Evolutionary conservation across 2,888 invertebrate species (phyloP).

Genomic region (Schizaphis graminum): DNA sequence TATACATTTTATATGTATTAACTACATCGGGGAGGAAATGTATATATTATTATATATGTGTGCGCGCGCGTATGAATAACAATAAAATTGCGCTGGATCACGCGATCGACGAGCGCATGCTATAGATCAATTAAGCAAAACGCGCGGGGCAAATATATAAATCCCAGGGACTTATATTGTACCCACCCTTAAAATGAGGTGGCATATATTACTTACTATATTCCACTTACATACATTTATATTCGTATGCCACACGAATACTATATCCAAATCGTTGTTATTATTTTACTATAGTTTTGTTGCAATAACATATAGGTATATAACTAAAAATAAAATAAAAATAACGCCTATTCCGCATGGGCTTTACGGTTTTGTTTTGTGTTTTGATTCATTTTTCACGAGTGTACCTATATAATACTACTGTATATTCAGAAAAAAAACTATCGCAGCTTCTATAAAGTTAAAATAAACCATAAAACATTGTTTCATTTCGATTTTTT

Average conservation of each 20-base stretch:
- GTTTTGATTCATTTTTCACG: background rate
- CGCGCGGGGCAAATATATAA: constrained; percentile 36
- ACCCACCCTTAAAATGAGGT: constrained; percentile 2
- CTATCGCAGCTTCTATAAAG: background rate
- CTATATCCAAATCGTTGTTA: background rate
- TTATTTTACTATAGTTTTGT: constrained; percentile 17
- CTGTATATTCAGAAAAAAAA: background rate
- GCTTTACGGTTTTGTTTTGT: background rate
- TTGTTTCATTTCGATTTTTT: background rate
- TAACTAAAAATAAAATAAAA: background rate
- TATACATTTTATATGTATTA: background rate
- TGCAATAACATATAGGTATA: background rate
- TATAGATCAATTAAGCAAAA: constrained; percentile 59
- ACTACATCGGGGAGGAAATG: constrained; percentile 29
- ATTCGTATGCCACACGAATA: background rate
- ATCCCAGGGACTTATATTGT: constrained; percentile 8
- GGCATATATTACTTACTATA: constrained; percentile 10
- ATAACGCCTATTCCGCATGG: background rate
- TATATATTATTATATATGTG: background rate
- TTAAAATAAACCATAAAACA: no score
- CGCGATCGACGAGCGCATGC: constrained; percentile 63
- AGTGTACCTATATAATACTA: background rate
- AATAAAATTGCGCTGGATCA: constrained; percentile 59
- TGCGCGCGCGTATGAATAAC: constrained; percentile 6
- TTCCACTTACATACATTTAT: background rate